Evolutionary conservation across 92 coral and sea anemone species (phyloP), one percentile per base, ranked within the genome.

Genomic region (Epizoanthus stellaris): DNA sequence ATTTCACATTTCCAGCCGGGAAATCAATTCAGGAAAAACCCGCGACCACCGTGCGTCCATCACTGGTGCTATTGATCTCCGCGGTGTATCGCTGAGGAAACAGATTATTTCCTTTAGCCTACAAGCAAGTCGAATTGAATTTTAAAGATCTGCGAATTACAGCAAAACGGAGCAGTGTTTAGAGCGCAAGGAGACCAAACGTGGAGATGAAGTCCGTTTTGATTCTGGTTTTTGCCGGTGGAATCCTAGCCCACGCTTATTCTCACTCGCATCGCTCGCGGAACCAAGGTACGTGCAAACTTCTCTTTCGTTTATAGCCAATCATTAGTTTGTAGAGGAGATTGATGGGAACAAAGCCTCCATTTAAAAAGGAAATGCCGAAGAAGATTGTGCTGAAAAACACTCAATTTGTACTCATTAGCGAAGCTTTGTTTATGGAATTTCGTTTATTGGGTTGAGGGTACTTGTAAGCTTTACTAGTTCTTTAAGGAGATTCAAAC

Each of bases 131-230:
- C 20, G 42, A 68, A 34, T 68, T 15, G 73, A 38, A 2, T 52
- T 68, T 68, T 68, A 68, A 68, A 68, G 73, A 68, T 68, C 73
- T 17, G 49, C 45, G 73, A 68, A 68, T 68, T 68, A 68, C 73
- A 68, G 43, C 21, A 68, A 68, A 68, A 68, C 73, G 73, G 73
- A 68, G 42, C 73, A 68, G 73, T 68, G 39, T 38, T 68, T 6
- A 25, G 21, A 14, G 73, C 19, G 47, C 73, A 6, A 9, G 21
- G 73, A 38, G 73, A 15, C 73, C 16, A 38, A 68, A 14, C 19
- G 43, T 15, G 52, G 8, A 68, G n/a, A 68, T 68, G 73, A 68
- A 68, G 23, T 17, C 49, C 9, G n/a, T 68, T 14, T 34, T 15
- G 73, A 4, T 68, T 68, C 52, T 68, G 47, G 2, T 68, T 4